Evolutionary conservation across 2,797 vertebrate genomes (phyloP).

Genomic region (Ataeniobius toweri): DNA sequence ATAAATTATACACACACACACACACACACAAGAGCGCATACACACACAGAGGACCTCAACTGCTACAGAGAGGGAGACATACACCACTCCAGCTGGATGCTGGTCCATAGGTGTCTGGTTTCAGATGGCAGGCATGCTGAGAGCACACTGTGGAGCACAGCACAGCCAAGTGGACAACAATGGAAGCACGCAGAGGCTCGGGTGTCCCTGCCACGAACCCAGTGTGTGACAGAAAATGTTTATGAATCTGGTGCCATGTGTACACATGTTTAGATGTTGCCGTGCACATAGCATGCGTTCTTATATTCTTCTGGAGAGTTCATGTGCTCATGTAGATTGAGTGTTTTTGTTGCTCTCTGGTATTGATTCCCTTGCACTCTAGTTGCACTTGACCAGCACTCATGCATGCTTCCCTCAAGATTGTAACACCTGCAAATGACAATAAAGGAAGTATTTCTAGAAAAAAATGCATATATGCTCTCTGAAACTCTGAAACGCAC

Average conservation of each 20-base stretch:
- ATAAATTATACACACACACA: background rate
- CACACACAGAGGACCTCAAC: slow-evolving; percentile 44
- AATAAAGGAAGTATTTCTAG: slow-evolving; percentile 47
- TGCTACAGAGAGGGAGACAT: slow-evolving; percentile 53
- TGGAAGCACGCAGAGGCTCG: slow-evolving; percentile 74
- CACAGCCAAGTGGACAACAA: slow-evolving; percentile 81
- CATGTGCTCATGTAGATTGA: slow-evolving; percentile 7
- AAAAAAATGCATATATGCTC: slow-evolving; percentile 35
- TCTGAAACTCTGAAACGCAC: slow-evolving; percentile 9
- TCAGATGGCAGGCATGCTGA: slow-evolving; percentile 73
- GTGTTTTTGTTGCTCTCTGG: slow-evolving; percentile 47
- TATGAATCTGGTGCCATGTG: slow-evolving; percentile 26
- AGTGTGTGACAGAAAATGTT: slow-evolving; percentile 42
- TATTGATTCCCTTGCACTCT: slow-evolving; percentile 73
- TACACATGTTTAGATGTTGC: slow-evolving; percentile 19
- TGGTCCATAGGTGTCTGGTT: slow-evolving; percentile 73
- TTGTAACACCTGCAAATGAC: slow-evolving; percentile 67
- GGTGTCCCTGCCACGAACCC: slow-evolving; percentile 59
- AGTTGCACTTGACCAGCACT: slow-evolving; percentile 67
- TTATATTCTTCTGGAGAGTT: background rate
- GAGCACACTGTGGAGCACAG: slow-evolving; percentile 80
- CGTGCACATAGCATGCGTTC: slow-evolving; percentile 14
- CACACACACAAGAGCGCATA: too few species aligned
- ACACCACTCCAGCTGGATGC: slow-evolving; percentile 60
- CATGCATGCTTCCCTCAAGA: slow-evolving; percentile 67